Evolutionary conservation across 2,113 vertebrate genomes (phyloP).

Genomic region (Ammodytes dubius): DNA sequence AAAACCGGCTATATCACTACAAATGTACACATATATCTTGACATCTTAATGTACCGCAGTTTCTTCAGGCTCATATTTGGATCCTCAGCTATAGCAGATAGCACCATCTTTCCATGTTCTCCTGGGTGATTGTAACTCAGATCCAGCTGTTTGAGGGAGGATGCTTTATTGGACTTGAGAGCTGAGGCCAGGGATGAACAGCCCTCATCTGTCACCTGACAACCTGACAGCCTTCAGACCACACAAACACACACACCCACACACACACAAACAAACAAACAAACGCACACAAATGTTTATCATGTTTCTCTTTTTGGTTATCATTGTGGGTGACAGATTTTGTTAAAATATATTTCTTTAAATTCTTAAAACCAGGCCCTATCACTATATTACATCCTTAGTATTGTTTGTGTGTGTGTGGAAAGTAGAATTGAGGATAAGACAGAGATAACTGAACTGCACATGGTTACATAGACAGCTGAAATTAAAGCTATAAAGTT

Average conservation of each 20-base stretch:
- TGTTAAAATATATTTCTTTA: neutral
- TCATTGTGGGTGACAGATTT: neutral
- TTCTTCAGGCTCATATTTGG: conserved; percentile 9
- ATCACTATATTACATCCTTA: neutral
- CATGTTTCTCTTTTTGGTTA: neutral
- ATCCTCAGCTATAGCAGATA: neutral
- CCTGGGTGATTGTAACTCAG: conserved; percentile 64
- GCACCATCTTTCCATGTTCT: fast-evolving
- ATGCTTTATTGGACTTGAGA: fast-evolving
- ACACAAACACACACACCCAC: conserved; percentile 7
- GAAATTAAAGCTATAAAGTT: no score
- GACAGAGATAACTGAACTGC: neutral
- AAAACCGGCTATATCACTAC: neutral
- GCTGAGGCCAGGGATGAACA: conserved; percentile 37
- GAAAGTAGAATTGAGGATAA: neutral
- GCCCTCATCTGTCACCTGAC: conserved; percentile 59
- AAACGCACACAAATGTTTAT: neutral
- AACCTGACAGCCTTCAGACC: conserved; percentile 49
- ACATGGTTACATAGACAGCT: neutral
- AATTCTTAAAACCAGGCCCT: neutral
- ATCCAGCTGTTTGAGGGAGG: conserved; percentile 49
- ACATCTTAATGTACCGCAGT: conserved; percentile 32
- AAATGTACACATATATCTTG: neutral
- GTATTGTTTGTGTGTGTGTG: neutral
- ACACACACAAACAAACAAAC: neutral